These are phyloP conservation scores for Chiropotes sagulatus DNA, from an alignment of 2,797 vertebrate species.

Conservation along the genomic window DNA sequence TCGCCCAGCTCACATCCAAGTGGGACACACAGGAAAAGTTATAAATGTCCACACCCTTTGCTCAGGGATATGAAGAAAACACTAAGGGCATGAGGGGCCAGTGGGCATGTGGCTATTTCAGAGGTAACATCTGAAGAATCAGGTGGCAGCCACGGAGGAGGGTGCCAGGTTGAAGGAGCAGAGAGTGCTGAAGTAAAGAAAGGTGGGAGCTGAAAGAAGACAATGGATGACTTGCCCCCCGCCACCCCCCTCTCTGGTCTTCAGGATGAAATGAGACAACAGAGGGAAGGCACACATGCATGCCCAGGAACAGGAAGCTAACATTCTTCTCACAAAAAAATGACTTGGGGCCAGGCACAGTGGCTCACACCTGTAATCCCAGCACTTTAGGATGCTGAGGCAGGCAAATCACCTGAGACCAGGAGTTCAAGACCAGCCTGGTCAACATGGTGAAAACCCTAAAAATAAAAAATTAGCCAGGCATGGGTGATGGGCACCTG, in stretches of 20 bases:
- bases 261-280: too few relatives aligned
- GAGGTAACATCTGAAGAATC: background rate
- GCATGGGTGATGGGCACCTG: background rate
- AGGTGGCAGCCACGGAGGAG: too few relatives aligned
- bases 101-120: background rate
- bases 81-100: background rate
- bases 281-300: rapidly evolving
- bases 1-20: too few relatives aligned
- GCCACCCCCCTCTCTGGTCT: background rate
- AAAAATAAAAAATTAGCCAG: background rate
- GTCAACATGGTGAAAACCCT: background rate
- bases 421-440: background rate
- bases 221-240: too few relatives aligned
- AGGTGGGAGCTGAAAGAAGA: background rate
- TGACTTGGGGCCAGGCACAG: rapidly evolving
- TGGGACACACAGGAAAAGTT: background rate
- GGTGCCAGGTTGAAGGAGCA: background rate
- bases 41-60: background rate
- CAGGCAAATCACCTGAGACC: background rate
- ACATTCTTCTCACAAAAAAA: background rate
- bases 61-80: background rate
- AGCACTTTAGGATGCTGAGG: background rate
- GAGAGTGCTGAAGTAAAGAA: background rate
- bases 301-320: background rate
- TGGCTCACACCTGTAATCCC: background rate